phyloP scores from a whole-genome alignment of 2,797 vertebrate species.

The Lycodopsis pacificus region DNA sequence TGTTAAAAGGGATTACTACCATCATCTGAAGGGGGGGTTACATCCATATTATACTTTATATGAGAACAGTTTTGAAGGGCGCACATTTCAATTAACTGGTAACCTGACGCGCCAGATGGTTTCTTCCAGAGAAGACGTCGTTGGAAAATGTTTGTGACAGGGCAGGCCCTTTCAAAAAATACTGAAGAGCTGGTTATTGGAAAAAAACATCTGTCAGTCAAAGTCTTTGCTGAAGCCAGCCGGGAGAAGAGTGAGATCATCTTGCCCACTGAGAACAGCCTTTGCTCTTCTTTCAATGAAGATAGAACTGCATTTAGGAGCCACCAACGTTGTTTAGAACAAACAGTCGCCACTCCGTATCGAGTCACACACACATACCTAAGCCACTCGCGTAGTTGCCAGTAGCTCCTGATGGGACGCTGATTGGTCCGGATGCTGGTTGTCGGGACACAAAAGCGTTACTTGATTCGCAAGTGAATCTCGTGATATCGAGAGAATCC shows the following conservation, averaged over 20 bases:
- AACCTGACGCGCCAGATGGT: not conserved
- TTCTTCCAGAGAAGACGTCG: not conserved
- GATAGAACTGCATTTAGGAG: not conserved
- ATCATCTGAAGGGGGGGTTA: constrained; percentile 15
- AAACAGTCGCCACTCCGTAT: too few relatives aligned
- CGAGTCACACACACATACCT: too few relatives aligned
- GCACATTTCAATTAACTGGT: not conserved
- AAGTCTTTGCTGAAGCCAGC: too few relatives aligned
- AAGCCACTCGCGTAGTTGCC: too few relatives aligned
- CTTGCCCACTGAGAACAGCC: too few relatives aligned
- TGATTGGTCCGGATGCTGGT: too few relatives aligned
- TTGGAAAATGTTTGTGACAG: not conserved
- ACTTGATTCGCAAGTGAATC: too few relatives aligned
- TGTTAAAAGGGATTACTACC: constrained; percentile 48
- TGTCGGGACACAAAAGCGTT: too few relatives aligned
- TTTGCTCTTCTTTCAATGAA: not conserved
- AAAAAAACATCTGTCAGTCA: not conserved
- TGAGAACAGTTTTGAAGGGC: not conserved
- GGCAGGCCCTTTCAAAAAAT: not conserved
- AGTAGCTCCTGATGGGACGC: too few relatives aligned
- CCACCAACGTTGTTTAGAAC: not conserved
- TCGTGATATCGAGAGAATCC: too few relatives aligned
- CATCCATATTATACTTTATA: not conserved
- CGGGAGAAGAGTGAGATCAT: too few relatives aligned
- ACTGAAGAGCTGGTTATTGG: not conserved